Conservation (phyloP, 2,797 vertebrate species). For the Cossypha niveicapilla region DNA sequence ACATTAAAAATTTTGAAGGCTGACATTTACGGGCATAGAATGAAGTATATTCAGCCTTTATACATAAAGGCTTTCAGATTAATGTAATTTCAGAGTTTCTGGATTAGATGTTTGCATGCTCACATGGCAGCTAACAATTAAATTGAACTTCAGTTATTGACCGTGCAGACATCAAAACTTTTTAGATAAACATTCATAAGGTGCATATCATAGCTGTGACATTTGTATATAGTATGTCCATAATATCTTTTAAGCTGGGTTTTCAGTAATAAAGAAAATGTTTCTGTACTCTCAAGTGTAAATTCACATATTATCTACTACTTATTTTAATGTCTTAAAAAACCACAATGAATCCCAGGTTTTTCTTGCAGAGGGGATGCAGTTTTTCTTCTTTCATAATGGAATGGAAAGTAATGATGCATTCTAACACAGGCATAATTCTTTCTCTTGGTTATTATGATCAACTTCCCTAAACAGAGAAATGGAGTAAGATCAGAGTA, state of each 20-base stretch:
- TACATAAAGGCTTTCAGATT: constrained; percentile 5
- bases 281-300: not conserved
- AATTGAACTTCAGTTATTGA: constrained; percentile 52
- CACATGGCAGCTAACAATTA: constrained; percentile 47
- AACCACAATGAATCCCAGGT: constrained; percentile 29
- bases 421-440: constrained; percentile 52
- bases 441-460: constrained; percentile 52
- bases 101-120: constrained; percentile 33
- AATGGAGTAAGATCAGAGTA: not conserved
- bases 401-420: constrained; percentile 65
- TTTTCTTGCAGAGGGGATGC: constrained; percentile 39
- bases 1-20: constrained; percentile 50
- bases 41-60: not conserved
- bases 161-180: not conserved
- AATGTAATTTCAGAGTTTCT: constrained; percentile 57
- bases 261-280: not conserved
- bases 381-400: constrained; percentile 48
- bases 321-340: not conserved
- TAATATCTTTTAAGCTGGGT: not conserved
- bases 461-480: constrained; percentile 35
- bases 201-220: not conserved
- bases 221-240: not conserved
- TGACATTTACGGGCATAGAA: constrained; percentile 47
- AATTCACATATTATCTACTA: not conserved
- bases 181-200: constrained; percentile 23